Conservation (phyloP, 2,888 invertebrate species). For the Vandiemenella viatica region DNA sequence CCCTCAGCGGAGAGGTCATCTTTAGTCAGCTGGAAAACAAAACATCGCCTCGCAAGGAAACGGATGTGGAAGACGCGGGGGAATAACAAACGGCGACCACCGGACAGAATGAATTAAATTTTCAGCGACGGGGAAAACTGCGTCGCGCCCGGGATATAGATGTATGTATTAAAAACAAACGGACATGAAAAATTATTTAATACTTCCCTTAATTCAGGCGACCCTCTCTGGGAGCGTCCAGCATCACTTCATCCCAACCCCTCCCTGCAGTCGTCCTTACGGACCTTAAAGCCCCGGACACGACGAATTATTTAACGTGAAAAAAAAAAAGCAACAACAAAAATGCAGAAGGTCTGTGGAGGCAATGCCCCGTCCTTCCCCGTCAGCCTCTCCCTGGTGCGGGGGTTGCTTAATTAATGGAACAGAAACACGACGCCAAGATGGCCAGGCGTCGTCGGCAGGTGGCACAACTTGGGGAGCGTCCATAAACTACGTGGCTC, state of each 20-base stretch:
- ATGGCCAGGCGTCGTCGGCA: not conserved
- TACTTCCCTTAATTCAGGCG: slow-evolving; percentile 17
- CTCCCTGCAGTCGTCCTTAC: slow-evolving; percentile 8
- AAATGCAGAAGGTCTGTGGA: no score
- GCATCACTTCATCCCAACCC: no score
- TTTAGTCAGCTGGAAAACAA: no score
- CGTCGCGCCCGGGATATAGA: not conserved
- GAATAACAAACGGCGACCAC: not conserved
- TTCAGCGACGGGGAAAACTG: not conserved
- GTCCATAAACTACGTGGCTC: no score
- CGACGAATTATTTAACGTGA: slow-evolving; percentile 13
- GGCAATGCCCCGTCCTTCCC: no score
- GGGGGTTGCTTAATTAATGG: not conserved
- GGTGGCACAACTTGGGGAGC: no score
- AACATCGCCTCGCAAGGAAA: no score
- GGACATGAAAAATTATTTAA: slow-evolving; percentile 19
- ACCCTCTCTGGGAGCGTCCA: no score
- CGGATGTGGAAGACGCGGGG: no score
- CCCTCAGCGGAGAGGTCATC: no score
- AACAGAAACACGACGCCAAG: not conserved
- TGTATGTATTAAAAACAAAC: slow-evolving; percentile 11
- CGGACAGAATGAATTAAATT: not conserved
- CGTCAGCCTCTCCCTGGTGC: not conserved
- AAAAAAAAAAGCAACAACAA: slow-evolving; percentile 11
- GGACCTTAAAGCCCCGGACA: slow-evolving; percentile 14